Percentiles rank a stretch among this genome's conserved stretches.
Conservation (phyloP, 2,797 vertebrate genomes). For the Smutsia gigantea region DNA sequence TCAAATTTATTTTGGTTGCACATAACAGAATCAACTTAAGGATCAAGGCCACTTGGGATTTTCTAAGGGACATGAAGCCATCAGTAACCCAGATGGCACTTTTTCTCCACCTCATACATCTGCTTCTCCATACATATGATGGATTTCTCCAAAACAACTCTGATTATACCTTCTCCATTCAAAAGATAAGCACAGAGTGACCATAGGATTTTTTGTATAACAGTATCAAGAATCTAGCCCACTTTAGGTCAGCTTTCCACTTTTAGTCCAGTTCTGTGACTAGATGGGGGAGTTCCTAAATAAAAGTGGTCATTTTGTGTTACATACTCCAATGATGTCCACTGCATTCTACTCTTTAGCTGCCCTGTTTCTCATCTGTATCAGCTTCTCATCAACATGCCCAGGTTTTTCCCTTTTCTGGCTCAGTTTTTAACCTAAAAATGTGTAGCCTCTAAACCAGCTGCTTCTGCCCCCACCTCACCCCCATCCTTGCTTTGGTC, state of each 20-base stretch:
- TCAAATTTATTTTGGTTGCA: constrained; percentile 47
- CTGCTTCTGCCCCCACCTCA: constrained; percentile 10
- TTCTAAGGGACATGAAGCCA: neutral
- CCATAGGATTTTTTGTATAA: neutral
- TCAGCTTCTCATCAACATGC: neutral
- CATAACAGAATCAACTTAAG: constrained; percentile 39
- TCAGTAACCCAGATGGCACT: constrained; percentile 20
- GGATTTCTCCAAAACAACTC: neutral
- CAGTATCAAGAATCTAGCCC: constrained; percentile 29
- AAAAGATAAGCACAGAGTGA: neutral
- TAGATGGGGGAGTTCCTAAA: neutral
- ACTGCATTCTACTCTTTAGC: neutral
- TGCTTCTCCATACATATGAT: neutral
- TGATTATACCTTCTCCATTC: neutral
- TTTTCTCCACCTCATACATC: neutral
- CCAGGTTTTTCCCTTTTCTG: constrained; percentile 30
- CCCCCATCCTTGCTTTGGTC: neutral
- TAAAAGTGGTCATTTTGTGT: constrained; percentile 12
- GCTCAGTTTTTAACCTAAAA: constrained; percentile 28
- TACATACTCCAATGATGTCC: neutral
- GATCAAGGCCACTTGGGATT: constrained; percentile 11
- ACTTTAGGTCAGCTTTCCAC: constrained; percentile 35
- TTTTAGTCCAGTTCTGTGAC: constrained; percentile 3
- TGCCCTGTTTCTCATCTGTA: neutral
- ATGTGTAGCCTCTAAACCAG: neutral